phyloP scores from a whole-genome alignment of 2,113 vertebrate genomes.

The Lethenteron reissneri region DNA sequence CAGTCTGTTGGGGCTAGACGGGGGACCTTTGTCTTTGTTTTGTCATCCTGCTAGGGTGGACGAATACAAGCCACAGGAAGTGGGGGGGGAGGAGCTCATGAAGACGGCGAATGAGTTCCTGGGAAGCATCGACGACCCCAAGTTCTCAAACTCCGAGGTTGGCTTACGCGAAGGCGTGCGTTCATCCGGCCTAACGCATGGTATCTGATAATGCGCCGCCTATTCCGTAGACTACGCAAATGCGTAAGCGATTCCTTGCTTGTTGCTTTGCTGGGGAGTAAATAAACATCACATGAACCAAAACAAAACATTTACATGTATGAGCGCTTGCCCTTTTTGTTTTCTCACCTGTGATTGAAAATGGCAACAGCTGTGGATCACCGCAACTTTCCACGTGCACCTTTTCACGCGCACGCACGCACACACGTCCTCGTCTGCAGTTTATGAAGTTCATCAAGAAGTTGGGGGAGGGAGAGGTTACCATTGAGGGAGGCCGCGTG shows the following conservation, averaged over 20 bases:
- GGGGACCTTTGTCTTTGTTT: neutral
- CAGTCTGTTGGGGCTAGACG: too few relatives aligned
- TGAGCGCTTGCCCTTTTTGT: neutral
- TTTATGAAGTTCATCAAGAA: conserved; percentile 98
- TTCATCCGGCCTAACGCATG: too few relatives aligned
- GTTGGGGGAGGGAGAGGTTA: conserved; percentile 91
- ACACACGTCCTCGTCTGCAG: conserved; percentile 18
- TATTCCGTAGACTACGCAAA: too few relatives aligned
- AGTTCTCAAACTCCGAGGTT: conserved; percentile 78
- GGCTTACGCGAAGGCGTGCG: conserved; percentile 13
- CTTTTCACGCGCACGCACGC: too few relatives aligned
- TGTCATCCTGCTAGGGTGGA: conserved; percentile 34
- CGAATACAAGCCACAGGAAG: conserved; percentile 38
- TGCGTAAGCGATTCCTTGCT: too few relatives aligned
- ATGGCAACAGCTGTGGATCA: neutral
- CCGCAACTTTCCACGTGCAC: neutral
- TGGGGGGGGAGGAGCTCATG: conserved; percentile 48
- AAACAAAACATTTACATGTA: too few relatives aligned
- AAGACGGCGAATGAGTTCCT: conserved; percentile 68
- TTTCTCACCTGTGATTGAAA: neutral
- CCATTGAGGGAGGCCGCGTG: conserved; percentile 49
- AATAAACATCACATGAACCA: too few relatives aligned
- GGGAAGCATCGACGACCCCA: conserved; percentile 79
- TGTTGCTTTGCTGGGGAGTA: too few relatives aligned
- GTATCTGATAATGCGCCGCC: too few relatives aligned